Evolutionary conservation across 2,113 vertebrate genomes (phyloP).

Genomic region (Gopherus evgoodei): DNA sequence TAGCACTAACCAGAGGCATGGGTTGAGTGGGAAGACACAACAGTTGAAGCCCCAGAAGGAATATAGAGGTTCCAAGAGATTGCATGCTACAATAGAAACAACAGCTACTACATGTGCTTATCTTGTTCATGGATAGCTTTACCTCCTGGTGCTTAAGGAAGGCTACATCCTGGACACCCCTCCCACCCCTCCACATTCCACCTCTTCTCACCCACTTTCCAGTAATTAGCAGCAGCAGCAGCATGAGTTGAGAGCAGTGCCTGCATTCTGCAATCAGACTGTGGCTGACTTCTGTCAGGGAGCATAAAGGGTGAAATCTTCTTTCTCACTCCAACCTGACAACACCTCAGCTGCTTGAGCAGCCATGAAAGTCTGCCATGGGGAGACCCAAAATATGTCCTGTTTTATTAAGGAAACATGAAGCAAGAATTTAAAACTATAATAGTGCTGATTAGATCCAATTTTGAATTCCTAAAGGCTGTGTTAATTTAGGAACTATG

Average conservation of each 20-base stretch:
- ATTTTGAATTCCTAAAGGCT: neutral
- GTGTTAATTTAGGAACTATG: neutral
- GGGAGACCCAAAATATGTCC: neutral
- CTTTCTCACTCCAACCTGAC: neutral
- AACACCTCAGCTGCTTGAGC: neutral
- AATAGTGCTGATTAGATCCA: neutral
- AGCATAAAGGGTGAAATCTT: neutral
- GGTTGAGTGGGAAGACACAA: neutral
- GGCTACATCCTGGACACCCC: neutral
- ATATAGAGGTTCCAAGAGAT: rapidly evolving
- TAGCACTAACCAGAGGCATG: neutral
- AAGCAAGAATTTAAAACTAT: neutral
- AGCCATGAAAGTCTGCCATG: neutral
- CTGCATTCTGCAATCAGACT: neutral
- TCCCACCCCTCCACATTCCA: too few relatives aligned
- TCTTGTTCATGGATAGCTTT: neutral
- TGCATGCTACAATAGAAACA: neutral
- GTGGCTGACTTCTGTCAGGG: neutral
- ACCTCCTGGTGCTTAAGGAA: neutral
- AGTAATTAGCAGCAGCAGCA: neutral
- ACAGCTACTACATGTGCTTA: neutral
- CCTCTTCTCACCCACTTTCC: neutral
- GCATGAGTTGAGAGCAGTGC: neutral
- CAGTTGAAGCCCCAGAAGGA: neutral
- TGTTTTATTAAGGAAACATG: neutral